Base-by-base conservation (phyloP, 2,888 invertebrate genomes). In the Metopia argyrocephala region DNA sequence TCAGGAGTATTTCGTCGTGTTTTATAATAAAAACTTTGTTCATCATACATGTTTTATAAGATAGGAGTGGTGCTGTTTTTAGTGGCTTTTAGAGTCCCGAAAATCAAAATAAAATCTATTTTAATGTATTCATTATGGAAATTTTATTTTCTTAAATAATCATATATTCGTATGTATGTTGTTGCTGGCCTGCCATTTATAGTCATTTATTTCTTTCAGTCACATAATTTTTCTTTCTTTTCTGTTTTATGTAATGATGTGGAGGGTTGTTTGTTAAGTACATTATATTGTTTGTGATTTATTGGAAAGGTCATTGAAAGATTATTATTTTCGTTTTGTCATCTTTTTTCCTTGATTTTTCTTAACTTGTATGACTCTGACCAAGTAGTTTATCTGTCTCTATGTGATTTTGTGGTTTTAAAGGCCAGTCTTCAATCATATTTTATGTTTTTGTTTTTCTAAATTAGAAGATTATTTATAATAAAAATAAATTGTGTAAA, bases 281-380 rank as follows among this genome's bases (percentile, higher is more conserved):
- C 38, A 12, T 38, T 38, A 38, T 12, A 38, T 38, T 38, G 38
- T 15, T 68, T 54, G 62, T 50, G 62, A 64, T 54, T 56, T 46
- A 62, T 76, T 69, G 23, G 56, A 56, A 31, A 69, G 76, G 76
- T 69, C 76, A 69, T 69, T 69, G 62, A 6, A 69, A 64, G 61
- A 38, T 46, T 56, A 31, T 31, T 28, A 31, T 59, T 57, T 23
- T 23, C 38, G 38, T 38, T 38, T 0, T 15, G 38, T 38, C n/a
- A n/a, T 3, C 38, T 3, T 38, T 0, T 52, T 2, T 21, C 27
- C 28, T 28, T 52, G 5, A 27, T 20, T 75, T n/a, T n/a, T n/a
- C n/a, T n/a, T n/a, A n/a, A n/a, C n/a, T n/a, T n/a, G n/a, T n/a
- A n/a, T 54, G 52, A 54, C 61, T 68, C 31, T 64, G 28, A n/a